Evolutionary conservation across 2,888 invertebrate species (phyloP).

Genomic region (Trimorus sp.): DNA sequence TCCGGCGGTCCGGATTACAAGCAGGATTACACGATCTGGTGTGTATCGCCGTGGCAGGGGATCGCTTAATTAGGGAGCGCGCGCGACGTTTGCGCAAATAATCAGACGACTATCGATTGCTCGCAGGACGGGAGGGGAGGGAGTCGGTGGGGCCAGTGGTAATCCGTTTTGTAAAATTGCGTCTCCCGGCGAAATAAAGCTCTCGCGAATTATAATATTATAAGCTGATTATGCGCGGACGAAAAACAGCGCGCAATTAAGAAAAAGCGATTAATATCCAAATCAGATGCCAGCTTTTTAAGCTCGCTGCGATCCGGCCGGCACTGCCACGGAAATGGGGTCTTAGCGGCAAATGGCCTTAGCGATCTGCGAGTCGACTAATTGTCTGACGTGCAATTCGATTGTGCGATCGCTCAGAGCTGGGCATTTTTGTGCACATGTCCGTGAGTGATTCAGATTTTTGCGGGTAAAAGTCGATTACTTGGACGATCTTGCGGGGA

Average conservation of each 20-base stretch:
- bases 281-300: slow-evolving; percentile 2
- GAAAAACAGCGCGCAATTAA: slow-evolving; percentile 27
- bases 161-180: slow-evolving; percentile 39
- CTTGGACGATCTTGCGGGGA: no score
- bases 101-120: slow-evolving; percentile 17
- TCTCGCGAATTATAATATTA: slow-evolving; percentile 28
- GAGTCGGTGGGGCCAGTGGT: background rate
- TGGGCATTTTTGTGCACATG: no score
- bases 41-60: slow-evolving; percentile 32
- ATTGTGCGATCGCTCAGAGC: no score
- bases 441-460: no score
- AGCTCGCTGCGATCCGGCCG: background rate
- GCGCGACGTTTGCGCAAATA: slow-evolving; percentile 10
- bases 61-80: background rate
- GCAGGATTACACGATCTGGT: slow-evolving; percentile 97
- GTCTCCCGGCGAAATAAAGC: slow-evolving; percentile 23
- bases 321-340: background rate
- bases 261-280: slow-evolving; percentile 17
- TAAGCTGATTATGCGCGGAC: slow-evolving; percentile 35
- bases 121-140: background rate
- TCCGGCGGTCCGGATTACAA: slow-evolving; percentile 97
- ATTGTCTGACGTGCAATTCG: background rate
- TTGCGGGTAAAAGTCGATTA: no score
- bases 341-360: background rate
- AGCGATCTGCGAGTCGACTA: background rate